These are phyloP conservation scores for Salpingus planirostris DNA, from an alignment of 2,888 invertebrate genomes.

Conservation along the genomic window DNA sequence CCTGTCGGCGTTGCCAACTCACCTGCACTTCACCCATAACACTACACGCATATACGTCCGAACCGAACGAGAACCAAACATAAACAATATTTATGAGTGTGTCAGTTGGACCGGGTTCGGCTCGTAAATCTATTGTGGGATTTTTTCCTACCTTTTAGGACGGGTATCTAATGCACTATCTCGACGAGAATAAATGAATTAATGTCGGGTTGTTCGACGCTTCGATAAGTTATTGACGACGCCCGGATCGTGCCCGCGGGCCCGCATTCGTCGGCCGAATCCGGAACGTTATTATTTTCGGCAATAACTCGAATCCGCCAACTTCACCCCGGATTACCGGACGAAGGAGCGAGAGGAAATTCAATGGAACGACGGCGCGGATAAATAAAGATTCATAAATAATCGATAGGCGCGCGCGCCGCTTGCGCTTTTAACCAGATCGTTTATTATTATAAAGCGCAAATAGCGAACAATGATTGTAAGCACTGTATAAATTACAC, in stretches of 20 bases:
- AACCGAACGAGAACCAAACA: conserved; percentile 27
- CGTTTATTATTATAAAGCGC: conserved; percentile 17
- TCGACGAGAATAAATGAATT: conserved; percentile 21
- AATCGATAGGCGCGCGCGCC: no score
- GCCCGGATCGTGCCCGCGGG: no score
- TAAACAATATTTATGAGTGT: conserved; percentile 44
- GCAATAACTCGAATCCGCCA: background rate
- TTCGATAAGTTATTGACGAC: conserved; percentile 22
- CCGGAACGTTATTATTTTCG: background rate
- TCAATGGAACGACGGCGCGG: no score
- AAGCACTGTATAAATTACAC: conserved; percentile 17
- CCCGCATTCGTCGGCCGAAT: conserved; percentile 6
- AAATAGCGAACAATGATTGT: conserved; percentile 18
- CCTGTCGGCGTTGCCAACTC: conserved; percentile 38
- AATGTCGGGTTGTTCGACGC: conserved; percentile 17
- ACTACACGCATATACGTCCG: background rate
- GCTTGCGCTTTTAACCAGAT: conserved; percentile 18
- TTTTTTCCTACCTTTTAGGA: conserved; percentile 29
- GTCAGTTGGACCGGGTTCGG: conserved; percentile 41
- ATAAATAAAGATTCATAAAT: no score
- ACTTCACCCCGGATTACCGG: no score
- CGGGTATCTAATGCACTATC: conserved; percentile 29
- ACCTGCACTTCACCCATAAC: conserved; percentile 33
- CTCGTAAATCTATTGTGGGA: conserved; percentile 41
- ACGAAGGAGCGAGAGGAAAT: no score